These are phyloP conservation scores for Campylomormyrus tamandua DNA, from an alignment of 2,113 vertebrate genomes.

Conservation along the genomic window DNA sequence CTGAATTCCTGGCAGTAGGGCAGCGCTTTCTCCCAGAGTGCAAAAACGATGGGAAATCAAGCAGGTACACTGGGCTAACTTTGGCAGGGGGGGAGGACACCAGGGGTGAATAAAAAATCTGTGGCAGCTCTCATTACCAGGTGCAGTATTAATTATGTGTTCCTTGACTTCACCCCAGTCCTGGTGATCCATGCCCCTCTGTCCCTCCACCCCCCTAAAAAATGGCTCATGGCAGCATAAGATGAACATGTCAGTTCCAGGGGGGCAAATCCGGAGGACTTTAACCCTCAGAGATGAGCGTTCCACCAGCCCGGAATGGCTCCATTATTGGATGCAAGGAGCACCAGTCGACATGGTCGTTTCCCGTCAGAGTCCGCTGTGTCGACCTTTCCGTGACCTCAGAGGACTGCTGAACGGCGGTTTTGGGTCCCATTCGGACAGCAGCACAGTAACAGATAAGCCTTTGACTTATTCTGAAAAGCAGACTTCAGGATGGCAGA, in stretches of 20 bases:
- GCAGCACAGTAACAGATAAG: not conserved
- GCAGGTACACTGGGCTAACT: not conserved
- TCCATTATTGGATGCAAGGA: not conserved
- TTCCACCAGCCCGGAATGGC: not conserved
- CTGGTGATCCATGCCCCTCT: not conserved
- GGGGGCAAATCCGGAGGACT: not conserved
- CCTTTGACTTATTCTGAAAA: not conserved
- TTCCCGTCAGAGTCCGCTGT: not conserved
- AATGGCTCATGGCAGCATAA: not conserved
- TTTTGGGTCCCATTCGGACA: not conserved
- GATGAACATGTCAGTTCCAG: not conserved
- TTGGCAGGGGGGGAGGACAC: not conserved
- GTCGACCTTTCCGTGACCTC: not conserved
- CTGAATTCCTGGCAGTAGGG: not conserved
- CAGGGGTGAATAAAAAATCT: not conserved
- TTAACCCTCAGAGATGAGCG: not conserved
- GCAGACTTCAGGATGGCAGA: not conserved
- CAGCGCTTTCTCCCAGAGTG: not conserved
- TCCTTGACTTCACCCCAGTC: not conserved
- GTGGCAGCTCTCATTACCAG: not conserved
- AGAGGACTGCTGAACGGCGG: not conserved
- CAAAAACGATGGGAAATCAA: not conserved
- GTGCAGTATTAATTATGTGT: not conserved
- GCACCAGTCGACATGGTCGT: not conserved
- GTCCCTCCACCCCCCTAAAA: not conserved